Percentiles rank a stretch among this genome's conserved stretches.
These are phyloP conservation scores for Cephus spinipes DNA, from an alignment of 2,888 invertebrate genomes.

Conservation along the genomic window DNA sequence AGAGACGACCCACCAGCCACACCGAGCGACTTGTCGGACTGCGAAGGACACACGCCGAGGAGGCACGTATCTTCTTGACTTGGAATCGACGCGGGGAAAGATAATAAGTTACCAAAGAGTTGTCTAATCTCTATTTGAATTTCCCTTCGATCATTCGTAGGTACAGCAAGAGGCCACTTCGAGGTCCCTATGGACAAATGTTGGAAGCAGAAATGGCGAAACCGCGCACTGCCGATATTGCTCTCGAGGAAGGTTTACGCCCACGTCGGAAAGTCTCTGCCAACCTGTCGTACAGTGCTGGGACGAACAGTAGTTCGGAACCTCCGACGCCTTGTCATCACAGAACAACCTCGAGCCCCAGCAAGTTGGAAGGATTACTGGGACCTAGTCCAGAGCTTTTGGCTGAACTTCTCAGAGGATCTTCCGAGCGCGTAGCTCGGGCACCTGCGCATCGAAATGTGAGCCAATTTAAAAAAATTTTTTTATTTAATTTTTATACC, in stretches of 20 bases:
- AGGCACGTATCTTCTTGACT: constrained; percentile 46
- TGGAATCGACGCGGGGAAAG: constrained; percentile 45
- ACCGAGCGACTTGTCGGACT: constrained; percentile 76
- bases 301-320: constrained; percentile 55
- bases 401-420: constrained; percentile 82
- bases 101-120: neutral
- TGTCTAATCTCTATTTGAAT: neutral
- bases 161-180: constrained; percentile 80
- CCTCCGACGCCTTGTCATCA: constrained; percentile 76
- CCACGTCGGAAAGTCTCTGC: constrained; percentile 75
- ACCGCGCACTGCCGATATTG: constrained; percentile 68
- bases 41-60: constrained; percentile 72
- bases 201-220: constrained; percentile 85
- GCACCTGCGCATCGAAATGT: constrained; percentile 57
- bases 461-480: constrained; percentile 36
- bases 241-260: constrained; percentile 52
- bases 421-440: constrained; percentile 79
- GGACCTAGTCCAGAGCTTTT: constrained; percentile 77
- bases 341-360: constrained; percentile 83
- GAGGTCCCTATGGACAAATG: constrained; percentile 85
- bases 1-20: constrained; percentile 77
- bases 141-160: constrained; percentile 55
- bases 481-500: neutral
- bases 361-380: constrained; percentile 76
- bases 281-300: constrained; percentile 66